Percentiles rank a stretch among this genome's conserved stretches.
Conservation (phyloP, 2,888 invertebrate genomes). For the Pristionchus entomophagus region DNA sequence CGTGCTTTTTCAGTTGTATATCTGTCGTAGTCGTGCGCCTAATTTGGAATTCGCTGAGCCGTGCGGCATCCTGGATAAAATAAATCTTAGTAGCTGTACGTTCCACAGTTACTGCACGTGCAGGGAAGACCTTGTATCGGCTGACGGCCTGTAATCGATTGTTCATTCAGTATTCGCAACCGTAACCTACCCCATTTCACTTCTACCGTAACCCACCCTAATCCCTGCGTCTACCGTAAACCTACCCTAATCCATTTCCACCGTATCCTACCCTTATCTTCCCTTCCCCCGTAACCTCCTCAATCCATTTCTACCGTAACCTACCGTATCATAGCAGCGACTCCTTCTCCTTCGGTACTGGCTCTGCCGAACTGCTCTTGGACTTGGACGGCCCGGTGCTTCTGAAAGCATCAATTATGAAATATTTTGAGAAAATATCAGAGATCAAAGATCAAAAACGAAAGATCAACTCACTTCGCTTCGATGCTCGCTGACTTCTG, state of each 20-base stretch:
- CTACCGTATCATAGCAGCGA: slow-evolving; percentile 35
- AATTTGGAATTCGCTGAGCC: not conserved
- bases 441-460: not conserved
- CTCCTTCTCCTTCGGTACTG: slow-evolving; percentile 16
- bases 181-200: not conserved
- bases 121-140: not conserved
- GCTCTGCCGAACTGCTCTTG: not conserved
- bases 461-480: not conserved
- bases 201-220: not conserved
- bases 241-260: too few relatives aligned
- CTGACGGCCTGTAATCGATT: not conserved
- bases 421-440: not conserved
- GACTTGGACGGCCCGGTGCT: not conserved
- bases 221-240: not conserved
- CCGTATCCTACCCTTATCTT: too few relatives aligned
- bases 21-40: not conserved
- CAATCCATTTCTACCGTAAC: slow-evolving; percentile 9
- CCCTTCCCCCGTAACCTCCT: too few relatives aligned
- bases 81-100: too few relatives aligned
- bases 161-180: not conserved
- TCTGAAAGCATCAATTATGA: not conserved
- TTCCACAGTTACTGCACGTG: too few relatives aligned
- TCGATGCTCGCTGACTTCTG: not conserved
- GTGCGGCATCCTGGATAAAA: not conserved
- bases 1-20: too few relatives aligned